phyloP scores from a whole-genome alignment of 2,797 vertebrate genomes.

The Phoeniculus purpureus region DNA sequence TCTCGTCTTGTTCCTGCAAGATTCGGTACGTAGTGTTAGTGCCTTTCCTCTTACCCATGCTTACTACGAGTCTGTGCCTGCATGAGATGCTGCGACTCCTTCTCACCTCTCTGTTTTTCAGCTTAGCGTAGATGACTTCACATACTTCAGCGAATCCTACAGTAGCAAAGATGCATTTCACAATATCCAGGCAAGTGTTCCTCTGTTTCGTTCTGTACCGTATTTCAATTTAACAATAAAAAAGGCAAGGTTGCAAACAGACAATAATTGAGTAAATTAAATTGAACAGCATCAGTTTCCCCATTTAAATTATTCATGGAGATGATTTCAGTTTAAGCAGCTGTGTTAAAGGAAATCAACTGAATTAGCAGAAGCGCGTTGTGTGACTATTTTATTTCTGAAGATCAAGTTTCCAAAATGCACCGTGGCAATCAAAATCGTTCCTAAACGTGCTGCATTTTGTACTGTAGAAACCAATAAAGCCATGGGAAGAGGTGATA shows the following conservation, averaged over 20 bases:
- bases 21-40: constrained; percentile 18
- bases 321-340: neutral
- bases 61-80: neutral
- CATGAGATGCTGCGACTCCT: neutral
- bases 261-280: neutral
- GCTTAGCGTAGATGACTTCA: constrained; percentile 76
- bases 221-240: neutral
- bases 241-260: constrained; percentile 1
- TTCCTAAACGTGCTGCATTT: neutral
- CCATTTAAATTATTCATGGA: neutral
- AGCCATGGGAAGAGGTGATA: neutral
- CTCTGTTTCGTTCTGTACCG: neutral
- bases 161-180: constrained; percentile 53
- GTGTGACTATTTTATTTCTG: neutral
- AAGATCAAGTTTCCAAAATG: neutral
- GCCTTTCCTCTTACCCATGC: neutral
- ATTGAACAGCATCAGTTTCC: neutral
- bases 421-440: neutral
- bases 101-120: constrained; percentile 62
- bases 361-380: neutral
- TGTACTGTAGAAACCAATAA: neutral
- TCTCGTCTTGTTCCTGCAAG: constrained; percentile 65
- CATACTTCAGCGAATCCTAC: constrained; percentile 46
- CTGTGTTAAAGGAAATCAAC: neutral
- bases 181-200: constrained; percentile 72